Percentiles rank a stretch among this genome's conserved stretches.
phyloP scores from a whole-genome alignment of 92 coral and sea anemone species.

The Zoanthus sansibaricus region DNA sequence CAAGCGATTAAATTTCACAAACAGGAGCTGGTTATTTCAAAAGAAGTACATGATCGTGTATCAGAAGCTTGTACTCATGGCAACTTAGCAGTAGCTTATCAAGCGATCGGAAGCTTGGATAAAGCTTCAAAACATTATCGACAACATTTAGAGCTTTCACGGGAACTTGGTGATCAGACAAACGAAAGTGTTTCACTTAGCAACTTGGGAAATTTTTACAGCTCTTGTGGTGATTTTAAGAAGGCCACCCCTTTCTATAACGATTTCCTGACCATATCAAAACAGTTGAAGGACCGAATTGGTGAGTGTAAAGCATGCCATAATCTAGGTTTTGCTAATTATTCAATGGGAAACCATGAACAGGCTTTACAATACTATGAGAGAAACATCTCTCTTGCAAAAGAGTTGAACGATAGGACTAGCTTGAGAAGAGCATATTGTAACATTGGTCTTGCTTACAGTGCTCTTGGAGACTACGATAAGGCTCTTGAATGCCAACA shows the following conservation, averaged over 20 bases:
- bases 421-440: conserved; percentile 90
- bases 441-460: conserved; percentile 91
- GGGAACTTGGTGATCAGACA: conserved; percentile 78
- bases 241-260: conserved; percentile 90
- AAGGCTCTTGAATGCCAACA: conserved; percentile 84
- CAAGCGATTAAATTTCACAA: conserved; percentile 98
- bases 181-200: conserved; percentile 93
- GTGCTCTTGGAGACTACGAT: conserved; percentile 85
- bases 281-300: conserved; percentile 71
- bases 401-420: conserved; percentile 81
- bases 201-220: conserved; percentile 93
- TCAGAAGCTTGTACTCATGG: conserved; percentile 99
- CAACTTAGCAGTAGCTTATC: conserved; percentile 97
- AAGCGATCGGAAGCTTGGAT: conserved; percentile 90
- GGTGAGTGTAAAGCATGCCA: conserved; percentile 98
- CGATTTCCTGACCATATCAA: conserved; percentile 76
- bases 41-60: conserved; percentile 90
- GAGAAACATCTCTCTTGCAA: conserved; percentile 88
- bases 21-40: conserved; percentile 91
- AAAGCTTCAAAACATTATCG: conserved; percentile 95
- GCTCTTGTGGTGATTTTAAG: conserved; percentile 92
- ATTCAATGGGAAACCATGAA: conserved; percentile 87
- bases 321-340: conserved; percentile 95
- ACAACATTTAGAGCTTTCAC: conserved; percentile 88
- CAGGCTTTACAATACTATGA: conserved; percentile 88